Conservation (phyloP, 2,113 vertebrate genomes). For the Oreocharis arfaki region DNA sequence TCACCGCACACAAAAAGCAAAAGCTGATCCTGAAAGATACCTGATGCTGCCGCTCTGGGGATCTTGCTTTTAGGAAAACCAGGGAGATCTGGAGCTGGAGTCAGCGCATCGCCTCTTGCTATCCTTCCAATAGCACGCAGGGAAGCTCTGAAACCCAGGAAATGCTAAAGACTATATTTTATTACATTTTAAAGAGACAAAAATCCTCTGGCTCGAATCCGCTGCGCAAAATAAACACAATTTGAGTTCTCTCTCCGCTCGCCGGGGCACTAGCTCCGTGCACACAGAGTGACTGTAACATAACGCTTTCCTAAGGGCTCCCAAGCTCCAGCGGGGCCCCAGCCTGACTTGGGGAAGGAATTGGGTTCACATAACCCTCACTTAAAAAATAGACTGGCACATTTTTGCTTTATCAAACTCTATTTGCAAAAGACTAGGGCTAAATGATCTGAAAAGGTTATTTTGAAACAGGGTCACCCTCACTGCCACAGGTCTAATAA, state of each 20-base stretch:
- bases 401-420: slow-evolving; percentile 32
- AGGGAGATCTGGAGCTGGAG: background rate
- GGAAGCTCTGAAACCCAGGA: background rate
- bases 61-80: background rate
- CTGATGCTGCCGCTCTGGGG: fast-evolving
- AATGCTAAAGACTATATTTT: background rate
- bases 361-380: slow-evolving; percentile 34
- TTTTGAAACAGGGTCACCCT: slow-evolving; percentile 41
- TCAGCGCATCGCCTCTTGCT: fast-evolving
- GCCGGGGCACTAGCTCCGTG: fast-evolving
- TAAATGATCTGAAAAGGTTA: slow-evolving; percentile 53
- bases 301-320: background rate
- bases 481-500: slow-evolving; percentile 71
- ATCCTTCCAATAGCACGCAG: background rate
- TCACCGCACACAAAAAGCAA: background rate
- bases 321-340: slow-evolving; percentile 1
- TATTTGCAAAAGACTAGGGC: slow-evolving; percentile 5
- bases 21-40: background rate
- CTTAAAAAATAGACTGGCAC: slow-evolving; percentile 36
- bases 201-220: background rate
- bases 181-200: background rate
- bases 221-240: background rate
- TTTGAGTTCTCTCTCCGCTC: background rate
- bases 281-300: background rate
- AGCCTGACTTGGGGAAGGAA: background rate